Base-by-base conservation (phyloP, 2,888 invertebrate genomes). In the Cordilura impudica region DNA sequence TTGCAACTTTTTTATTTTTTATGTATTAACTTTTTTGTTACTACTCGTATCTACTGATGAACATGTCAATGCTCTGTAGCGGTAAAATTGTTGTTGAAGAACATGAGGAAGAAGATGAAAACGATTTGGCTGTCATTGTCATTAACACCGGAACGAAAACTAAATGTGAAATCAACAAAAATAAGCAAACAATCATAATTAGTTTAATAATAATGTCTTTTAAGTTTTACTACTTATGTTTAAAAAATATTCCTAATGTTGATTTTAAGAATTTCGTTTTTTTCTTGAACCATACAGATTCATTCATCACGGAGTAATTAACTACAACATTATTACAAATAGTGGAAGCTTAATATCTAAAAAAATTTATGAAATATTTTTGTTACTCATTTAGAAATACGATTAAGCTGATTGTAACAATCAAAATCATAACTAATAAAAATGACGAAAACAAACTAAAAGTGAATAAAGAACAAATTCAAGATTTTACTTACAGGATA, bases 11-110 rank as follows among this genome's bases (percentile, higher is more conserved):
- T 56, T 23, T 45, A 2, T 14, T 5, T n/a, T n/a, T n/a, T n/a
- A n/a, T n/a, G n/a, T n/a, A n/a, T n/a, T n/a, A n/a, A n/a, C n/a
- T n/a, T n/a, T n/a, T n/a, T 61, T 60, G 47, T 16, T 51, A 16
- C 45, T 53, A n/a, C 29, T 45, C n/a, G 71, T 51, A 66, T 61
- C 60, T 69, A 49, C 47, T 81, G 70, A 75, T 75, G 75, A 75
- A 79, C 70, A 79, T 79, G 81, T 78, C 81, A 77, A 72, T 80
- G 81, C 77, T 80, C 74, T 65, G 60, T 81, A 81, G 74, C 80
- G 81, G 81, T 80, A 75, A 73, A 78, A 53, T 16, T 70, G 53
- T 16, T 70, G 53, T 21, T 45, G 54, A 65, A 65, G n/a, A 35
- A 47, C 45, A 26, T 65, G 45, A 63, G 49, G 16, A 56, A 21